Conservation (phyloP, 2,797 vertebrate genomes). For the Centroberyx gerrardi region DNA sequence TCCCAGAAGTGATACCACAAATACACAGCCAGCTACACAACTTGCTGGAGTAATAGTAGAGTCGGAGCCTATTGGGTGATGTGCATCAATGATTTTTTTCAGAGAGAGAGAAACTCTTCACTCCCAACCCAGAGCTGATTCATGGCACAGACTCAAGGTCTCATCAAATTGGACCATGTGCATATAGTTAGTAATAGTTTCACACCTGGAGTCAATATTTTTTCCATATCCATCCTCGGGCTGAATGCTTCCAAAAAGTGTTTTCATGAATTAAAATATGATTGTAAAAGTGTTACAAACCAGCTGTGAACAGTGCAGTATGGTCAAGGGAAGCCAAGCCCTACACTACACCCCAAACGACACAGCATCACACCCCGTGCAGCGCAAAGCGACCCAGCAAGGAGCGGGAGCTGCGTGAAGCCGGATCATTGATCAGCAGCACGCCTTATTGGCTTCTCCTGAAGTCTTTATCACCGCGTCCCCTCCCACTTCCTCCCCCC, state of each 20-base stretch:
- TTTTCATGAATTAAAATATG: neutral
- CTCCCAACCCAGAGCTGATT: slow-evolving; percentile 12
- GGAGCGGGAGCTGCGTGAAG: slow-evolving; percentile 55
- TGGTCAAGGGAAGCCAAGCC: neutral
- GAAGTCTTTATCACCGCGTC: slow-evolving; percentile 80
- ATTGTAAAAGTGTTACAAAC: neutral
- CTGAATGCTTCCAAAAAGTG: neutral
- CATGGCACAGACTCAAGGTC: neutral
- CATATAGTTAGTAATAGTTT: neutral
- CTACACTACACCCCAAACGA: neutral
- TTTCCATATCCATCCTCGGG: neutral
- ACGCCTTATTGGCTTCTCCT: slow-evolving; percentile 79
- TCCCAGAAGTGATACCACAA: neutral
- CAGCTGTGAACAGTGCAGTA: neutral
- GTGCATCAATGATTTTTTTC: slow-evolving; percentile 41
- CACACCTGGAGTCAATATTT: neutral
- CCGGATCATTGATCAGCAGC: slow-evolving; percentile 78
- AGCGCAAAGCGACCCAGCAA: slow-evolving; percentile 34
- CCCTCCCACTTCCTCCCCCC: slow-evolving; percentile 74
- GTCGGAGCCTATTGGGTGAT: slow-evolving; percentile 43
- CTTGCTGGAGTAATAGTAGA: slow-evolving; percentile 29
- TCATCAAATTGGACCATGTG: neutral
- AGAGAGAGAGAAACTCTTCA: slow-evolving; percentile 26
- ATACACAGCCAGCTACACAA: slow-evolving; percentile 41
- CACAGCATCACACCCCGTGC: neutral